Base-by-base conservation (phyloP, 1,140 invertebrate species). In the Heliconius hermathena region DNA sequence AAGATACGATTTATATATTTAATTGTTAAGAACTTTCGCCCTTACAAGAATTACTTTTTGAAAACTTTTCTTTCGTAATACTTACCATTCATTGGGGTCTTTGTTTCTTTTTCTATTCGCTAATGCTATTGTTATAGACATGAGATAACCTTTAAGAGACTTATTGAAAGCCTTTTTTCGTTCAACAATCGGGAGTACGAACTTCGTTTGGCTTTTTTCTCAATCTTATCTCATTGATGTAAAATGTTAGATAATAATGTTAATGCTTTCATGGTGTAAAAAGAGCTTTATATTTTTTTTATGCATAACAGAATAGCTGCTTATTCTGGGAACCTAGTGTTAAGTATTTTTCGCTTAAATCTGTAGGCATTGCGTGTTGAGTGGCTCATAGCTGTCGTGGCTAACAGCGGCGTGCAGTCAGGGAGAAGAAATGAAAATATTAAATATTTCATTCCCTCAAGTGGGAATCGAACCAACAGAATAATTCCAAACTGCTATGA, bases 121-220 rank as follows among this genome's bases (percentile, higher is more conserved):
- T 66, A 75, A 66, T 66, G 33, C 74, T 49, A 66, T 75, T 60
- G 74, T 66, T 66, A 66, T 66, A 75, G 52, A 57, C 52, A 66
- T 8, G n/a, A 75, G 74, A 75, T 75, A 66, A 75, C 74, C 74
- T 75, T 75, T 75, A 38, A 66, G 54, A 38, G 54, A 75, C 54
- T 66, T 75, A 52, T 46, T 52, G 46, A 74, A 52, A 74, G 49
- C 73, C 22, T 73, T 74, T 74, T 74, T 46, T 46, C 8, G 54
- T 75, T 66, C 33, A 41, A 38, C 54, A 36, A 74, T 9, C 26
- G 54, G 20, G 18, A n/a, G 60, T 26, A 36, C 38, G 54, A 60
- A 66, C 9, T 66, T n/a, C 54, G 54, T 66, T 26, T 29, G 8
- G 54, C n/a, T 57, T 57, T 57, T 57, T 57, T 57, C 54, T 22